Evolutionary conservation across 2,888 invertebrate genomes (phyloP).

Genomic region (Phalera bucephala): DNA sequence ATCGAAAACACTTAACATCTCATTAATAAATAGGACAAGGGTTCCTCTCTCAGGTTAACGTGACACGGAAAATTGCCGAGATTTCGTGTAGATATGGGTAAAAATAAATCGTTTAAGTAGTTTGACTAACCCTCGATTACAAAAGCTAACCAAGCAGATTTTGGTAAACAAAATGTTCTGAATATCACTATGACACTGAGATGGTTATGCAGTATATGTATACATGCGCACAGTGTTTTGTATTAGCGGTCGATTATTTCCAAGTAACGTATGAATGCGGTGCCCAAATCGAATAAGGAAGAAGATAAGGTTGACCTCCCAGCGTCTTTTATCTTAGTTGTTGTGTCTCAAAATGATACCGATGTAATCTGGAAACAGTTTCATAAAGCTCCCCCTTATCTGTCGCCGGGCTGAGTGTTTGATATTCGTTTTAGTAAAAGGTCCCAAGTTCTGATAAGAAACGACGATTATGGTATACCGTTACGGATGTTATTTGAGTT

Average conservation of each 20-base stretch:
- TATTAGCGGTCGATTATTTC: conserved; percentile 31
- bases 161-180: no score
- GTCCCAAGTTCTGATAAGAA: conserved; percentile 22
- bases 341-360: conserved; percentile 36
- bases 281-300: conserved; percentile 46
- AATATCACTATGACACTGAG: no score
- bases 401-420: conserved; percentile 29
- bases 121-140: no score
- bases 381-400: conserved; percentile 43
- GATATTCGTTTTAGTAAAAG: conserved; percentile 33
- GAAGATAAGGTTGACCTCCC: conserved; percentile 43
- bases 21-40: conserved; percentile 10
- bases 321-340: conserved; percentile 34
- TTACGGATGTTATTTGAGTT: no score
- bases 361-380: conserved; percentile 38
- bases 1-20: conserved; percentile 13
- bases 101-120: no score
- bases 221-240: no score
- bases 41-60: no score
- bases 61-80: no score
- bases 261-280: conserved; percentile 34
- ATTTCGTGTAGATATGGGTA: no score
- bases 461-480: no score
- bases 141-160: no score
- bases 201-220: no score